phyloP scores from a whole-genome alignment of 2,113 vertebrate genomes.

The Pristiophorus japonicus region DNA sequence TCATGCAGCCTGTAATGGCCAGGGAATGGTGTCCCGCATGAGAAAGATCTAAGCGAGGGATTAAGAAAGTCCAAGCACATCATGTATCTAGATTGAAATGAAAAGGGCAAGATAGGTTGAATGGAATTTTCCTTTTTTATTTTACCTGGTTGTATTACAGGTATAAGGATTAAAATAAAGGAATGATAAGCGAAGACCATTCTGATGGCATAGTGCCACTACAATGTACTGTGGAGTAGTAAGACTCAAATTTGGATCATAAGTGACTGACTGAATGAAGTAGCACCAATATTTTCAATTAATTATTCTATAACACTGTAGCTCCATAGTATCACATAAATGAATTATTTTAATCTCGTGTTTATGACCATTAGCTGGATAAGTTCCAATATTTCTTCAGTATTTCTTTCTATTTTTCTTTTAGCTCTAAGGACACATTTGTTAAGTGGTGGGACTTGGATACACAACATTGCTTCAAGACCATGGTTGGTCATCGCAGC shows the following conservation, averaged over 20 bases:
- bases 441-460: constrained; percentile 98
- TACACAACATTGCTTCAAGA: constrained; percentile 95
- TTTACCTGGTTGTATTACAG: not conserved
- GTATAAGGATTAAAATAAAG: not conserved
- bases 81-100: not conserved
- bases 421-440: constrained; percentile 83
- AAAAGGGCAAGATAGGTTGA: not conserved
- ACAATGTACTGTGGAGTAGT: not conserved
- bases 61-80: not conserved
- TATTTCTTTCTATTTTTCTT: constrained; percentile 38
- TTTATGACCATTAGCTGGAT: not conserved
- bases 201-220: not conserved
- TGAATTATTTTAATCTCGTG: not conserved
- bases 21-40: not conserved
- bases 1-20: not conserved
- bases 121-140: not conserved
- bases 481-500: constrained; percentile 83
- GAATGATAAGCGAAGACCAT: not conserved
- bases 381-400: not conserved
- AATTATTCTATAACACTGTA: not conserved
- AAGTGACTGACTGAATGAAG: not conserved
- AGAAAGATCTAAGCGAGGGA: not conserved
- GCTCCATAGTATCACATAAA: not conserved
- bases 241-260: not conserved
- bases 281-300: not conserved